Base-by-base conservation (phyloP, 2,113 vertebrate genomes). In the Malaclemys terrapin region DNA sequence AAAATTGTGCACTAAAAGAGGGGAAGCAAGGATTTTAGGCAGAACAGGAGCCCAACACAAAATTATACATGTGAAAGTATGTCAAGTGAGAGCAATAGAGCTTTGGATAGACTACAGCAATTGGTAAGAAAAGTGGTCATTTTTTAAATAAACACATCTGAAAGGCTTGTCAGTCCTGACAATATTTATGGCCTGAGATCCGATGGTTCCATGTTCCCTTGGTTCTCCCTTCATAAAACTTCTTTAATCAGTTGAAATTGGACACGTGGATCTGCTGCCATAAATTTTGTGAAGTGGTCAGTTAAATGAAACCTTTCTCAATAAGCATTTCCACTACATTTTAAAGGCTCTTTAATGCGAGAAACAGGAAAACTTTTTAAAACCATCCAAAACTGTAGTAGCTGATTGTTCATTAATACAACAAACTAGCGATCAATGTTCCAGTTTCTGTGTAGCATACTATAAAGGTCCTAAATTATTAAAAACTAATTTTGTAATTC, bases 211-310 rank as follows among this genome's bases (percentile, higher is more conserved):
- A 75, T 96, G 97, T 97, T 94, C 85, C 69, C 90, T 49, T 85
- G 47, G n/a, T 93, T 98, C 92, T 95, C 53, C 35, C 72, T 93
- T 80, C 80, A 90, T 91, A 93, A 97, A 97, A 83, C 69, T 91
- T 93, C 87, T 56, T 86, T 97, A 92, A 95, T 97, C 88, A 94
- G 83, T 81, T 80, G 81, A 89, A 96, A 96, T 96, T 95, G 92
- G 19, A 82, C 49, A 84, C 72, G 47, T 82, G 78, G 42, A 29
- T 90, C 29, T 92, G 45, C 81, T 90, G 56, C 52, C 87, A 78
- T 88, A 80, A 96, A 59, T 96, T 80, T 88, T 87, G 47, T 85
- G 7, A 93, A 91, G 80, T 9, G 19, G 25, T 94, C 76, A 83
- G 12, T 89, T 93, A 91, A 95, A 95, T 52, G 35, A 95, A 89